phyloP scores from a whole-genome alignment of 1,140 invertebrate species.

The Musca vetustissima region DNA sequence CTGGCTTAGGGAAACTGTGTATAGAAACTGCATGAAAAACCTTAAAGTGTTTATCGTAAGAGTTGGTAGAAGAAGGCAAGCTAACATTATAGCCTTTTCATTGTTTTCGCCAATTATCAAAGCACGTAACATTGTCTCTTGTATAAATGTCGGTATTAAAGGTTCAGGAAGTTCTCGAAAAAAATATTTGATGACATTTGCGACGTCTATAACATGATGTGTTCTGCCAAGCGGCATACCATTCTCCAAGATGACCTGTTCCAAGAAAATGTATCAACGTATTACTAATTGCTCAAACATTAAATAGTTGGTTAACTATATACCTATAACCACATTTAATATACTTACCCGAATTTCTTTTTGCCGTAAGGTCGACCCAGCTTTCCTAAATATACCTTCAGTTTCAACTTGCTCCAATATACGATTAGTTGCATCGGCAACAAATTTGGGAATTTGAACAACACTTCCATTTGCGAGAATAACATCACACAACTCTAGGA shows the following conservation, averaged over 20 bases:
- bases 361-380: slow-evolving; percentile 76
- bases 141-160: slow-evolving; percentile 67
- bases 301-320: too few species aligned
- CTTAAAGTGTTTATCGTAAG: slow-evolving; percentile 68
- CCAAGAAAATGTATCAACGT: slow-evolving; percentile 35
- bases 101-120: slow-evolving; percentile 55
- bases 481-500: slow-evolving; percentile 64
- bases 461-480: slow-evolving; percentile 61
- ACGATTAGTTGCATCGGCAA: slow-evolving; percentile 70
- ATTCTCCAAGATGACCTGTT: slow-evolving; percentile 63
- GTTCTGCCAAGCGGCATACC: slow-evolving; percentile 67
- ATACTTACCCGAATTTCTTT: slow-evolving; percentile 71
- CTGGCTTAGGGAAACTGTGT: slow-evolving; percentile 62
- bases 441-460: slow-evolving; percentile 71
- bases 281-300: too few species aligned
- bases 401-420: slow-evolving; percentile 67
- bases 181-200: slow-evolving; percentile 80
- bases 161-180: slow-evolving; percentile 80
- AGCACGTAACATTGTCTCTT: slow-evolving; percentile 75
- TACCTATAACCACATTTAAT: too few species aligned
- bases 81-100: slow-evolving; percentile 62
- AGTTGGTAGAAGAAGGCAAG: slow-evolving; percentile 66
- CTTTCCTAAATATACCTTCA: slow-evolving; percentile 83
- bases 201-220: slow-evolving; percentile 77
- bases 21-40: slow-evolving; percentile 69